phyloP scores from a whole-genome alignment of 2,797 vertebrate species.

The Enteromius anoplus region DNA sequence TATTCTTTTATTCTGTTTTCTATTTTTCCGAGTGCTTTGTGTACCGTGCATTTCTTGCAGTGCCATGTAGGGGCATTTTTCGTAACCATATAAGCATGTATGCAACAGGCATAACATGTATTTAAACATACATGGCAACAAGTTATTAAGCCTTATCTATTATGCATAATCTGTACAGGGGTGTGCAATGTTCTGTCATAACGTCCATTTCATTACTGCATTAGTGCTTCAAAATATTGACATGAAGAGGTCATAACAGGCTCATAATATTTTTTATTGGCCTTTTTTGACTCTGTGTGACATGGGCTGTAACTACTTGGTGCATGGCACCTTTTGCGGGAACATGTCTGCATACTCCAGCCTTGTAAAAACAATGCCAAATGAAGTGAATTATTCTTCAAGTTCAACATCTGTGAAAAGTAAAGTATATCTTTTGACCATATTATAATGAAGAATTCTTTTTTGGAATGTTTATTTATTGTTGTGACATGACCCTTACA shows the following conservation, averaged over 20 bases:
- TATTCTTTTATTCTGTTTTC: conserved; percentile 37
- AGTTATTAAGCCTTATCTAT: conserved; percentile 36
- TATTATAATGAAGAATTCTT: conserved; percentile 69
- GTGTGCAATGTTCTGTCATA: conserved; percentile 30
- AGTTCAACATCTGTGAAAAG: conserved; percentile 25
- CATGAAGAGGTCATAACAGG: not conserved
- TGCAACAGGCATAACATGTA: conserved; percentile 31
- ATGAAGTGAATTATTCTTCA: conserved; percentile 9
- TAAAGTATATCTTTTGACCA: conserved; percentile 59
- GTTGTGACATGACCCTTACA: conserved; percentile 64
- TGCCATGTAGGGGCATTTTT: conserved; percentile 14
- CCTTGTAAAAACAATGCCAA: conserved; percentile 46
- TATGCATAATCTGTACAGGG: conserved; percentile 27
- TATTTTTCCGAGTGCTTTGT: conserved; percentile 57
- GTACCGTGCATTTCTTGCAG: conserved; percentile 36
- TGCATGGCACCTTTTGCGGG: conserved; percentile 77
- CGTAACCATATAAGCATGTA: conserved; percentile 29
- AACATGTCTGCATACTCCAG: conserved; percentile 82
- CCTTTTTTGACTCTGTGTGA: conserved; percentile 23
- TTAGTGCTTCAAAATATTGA: conserved; percentile 34
- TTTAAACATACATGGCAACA: conserved; percentile 22
- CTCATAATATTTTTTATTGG: conserved; percentile 14
- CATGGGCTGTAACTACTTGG: conserved; percentile 59
- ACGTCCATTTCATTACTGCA: conserved; percentile 20
- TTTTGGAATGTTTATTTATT: conserved; percentile 69